Evolutionary conservation across 30 jellyfish, hydroid and myxozoan species (phyloP).

Genomic region (Haliclystus octoradiatus): DNA sequence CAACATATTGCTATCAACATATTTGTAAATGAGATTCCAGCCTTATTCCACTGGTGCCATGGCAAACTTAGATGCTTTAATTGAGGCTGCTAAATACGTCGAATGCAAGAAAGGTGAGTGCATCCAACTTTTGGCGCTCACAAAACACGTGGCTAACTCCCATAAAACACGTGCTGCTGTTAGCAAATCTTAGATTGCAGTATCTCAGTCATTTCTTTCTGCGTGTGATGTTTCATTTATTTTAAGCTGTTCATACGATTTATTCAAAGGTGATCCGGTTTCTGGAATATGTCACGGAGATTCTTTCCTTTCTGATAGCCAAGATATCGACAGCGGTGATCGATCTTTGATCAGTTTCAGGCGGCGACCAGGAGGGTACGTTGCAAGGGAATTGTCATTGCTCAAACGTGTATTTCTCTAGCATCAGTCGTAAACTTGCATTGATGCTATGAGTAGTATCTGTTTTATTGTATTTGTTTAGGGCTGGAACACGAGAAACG

Average conservation of each 20-base stretch:
- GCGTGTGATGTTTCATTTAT: too few species aligned
- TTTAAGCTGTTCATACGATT: too few species aligned
- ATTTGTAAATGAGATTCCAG: too few species aligned
- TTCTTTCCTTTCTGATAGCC: not conserved
- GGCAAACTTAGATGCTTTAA: not conserved
- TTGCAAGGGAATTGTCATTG: not conserved
- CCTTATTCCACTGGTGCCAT: not conserved
- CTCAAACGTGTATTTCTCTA: not conserved
- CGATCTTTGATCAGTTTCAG: not conserved
- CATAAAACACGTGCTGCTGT: not conserved
- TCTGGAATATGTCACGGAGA: too few species aligned
- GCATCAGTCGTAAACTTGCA: not conserved
- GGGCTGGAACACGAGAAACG: slow-evolving; percentile 2
- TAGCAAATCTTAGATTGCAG: too few species aligned
- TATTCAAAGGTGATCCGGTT: too few species aligned
- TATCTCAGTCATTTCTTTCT: too few species aligned
- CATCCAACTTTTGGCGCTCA: not conserved
- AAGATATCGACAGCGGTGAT: not conserved
- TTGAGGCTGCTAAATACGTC: not conserved
- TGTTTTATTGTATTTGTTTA: too few species aligned
- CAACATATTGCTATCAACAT: too few species aligned
- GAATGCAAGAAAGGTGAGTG: not conserved
- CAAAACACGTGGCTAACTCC: slow-evolving; percentile 1
- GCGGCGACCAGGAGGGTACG: not conserved
- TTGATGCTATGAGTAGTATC: not conserved